These are phyloP conservation scores for Capitella teleta DNA, from an alignment of 1,140 invertebrate genomes.

Conservation along the genomic window DNA sequence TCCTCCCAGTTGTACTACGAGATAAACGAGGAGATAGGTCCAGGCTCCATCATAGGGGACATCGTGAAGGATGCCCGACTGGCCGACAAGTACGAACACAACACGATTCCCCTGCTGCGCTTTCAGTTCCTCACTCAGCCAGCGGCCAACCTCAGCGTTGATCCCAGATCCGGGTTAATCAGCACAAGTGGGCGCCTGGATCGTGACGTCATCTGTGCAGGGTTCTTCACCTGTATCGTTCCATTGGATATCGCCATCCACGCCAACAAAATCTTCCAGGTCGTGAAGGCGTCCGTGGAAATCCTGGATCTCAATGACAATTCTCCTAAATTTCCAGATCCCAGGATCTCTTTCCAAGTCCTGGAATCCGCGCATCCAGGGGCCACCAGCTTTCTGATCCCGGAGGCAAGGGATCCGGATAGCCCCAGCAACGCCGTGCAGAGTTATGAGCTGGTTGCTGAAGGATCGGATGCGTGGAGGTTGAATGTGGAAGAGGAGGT, in stretches of 20 bases:
- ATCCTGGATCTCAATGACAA: constrained; percentile 14
- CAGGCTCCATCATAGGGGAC: constrained; percentile 10
- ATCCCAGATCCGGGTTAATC: constrained; percentile 3
- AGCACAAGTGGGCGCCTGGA: constrained; percentile 5
- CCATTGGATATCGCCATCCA: constrained; percentile 6
- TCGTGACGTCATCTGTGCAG: constrained; percentile 9
- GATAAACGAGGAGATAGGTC: constrained; percentile 7
- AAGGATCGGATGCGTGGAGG: not conserved
- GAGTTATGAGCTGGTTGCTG: constrained; percentile 1
- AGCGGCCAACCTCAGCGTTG: not conserved
- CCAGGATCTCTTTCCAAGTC: not conserved
- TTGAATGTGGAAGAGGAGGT: constrained; percentile 8
- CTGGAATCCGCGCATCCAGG: constrained; percentile 6
- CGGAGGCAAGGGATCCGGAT: constrained; percentile 8
- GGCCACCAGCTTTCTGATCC: constrained; percentile 7
- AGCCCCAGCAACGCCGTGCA: not conserved
- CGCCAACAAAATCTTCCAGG: constrained; percentile 4
- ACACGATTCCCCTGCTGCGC: not conserved
- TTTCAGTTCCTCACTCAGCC: constrained; percentile 9
- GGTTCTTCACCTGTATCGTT: not conserved
- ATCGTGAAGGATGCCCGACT: constrained; percentile 8
- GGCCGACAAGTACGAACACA: not conserved
- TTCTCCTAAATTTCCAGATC: constrained; percentile 7
- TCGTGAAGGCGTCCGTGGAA: constrained; percentile 11
- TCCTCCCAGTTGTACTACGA: constrained; percentile 6